Evolutionary conservation across 2,888 invertebrate species (phyloP).

Genomic region (Pherbina coryleti): DNA sequence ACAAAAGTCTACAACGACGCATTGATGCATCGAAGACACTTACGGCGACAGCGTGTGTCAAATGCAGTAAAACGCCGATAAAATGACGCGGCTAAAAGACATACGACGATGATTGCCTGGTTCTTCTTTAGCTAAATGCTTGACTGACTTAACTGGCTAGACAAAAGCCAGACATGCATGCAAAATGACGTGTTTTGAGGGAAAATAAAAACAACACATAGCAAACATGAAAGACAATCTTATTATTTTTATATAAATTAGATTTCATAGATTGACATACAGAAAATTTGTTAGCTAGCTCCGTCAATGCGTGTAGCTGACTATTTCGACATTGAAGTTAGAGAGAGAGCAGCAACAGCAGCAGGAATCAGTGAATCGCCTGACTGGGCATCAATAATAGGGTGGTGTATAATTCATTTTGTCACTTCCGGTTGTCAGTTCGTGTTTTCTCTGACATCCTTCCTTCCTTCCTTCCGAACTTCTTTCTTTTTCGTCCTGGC

Average conservation of each 20-base stretch:
- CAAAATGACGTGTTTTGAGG: background rate
- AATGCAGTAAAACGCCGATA: background rate
- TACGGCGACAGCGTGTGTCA: background rate
- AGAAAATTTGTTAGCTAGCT: background rate
- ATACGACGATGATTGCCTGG: background rate
- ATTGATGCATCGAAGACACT: background rate
- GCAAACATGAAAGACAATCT: slow-evolving; percentile 17
- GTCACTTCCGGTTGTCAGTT: slow-evolving; percentile 39
- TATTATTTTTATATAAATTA: slow-evolving; percentile 35
- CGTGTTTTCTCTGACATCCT: slow-evolving; percentile 26
- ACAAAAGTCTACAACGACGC: background rate
- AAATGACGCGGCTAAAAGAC: background rate
- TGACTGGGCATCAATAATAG: background rate
- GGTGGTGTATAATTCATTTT: slow-evolving; percentile 36
- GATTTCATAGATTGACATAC: slow-evolving; percentile 11
- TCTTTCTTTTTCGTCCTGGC: background rate
- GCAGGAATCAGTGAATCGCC: background rate
- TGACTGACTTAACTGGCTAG: slow-evolving; percentile 9
- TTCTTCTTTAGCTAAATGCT: background rate
- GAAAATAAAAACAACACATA: background rate
- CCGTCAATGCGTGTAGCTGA: background rate
- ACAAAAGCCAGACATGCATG: slow-evolving; percentile 30
- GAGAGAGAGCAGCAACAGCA: no score
- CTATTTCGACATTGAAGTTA: background rate
- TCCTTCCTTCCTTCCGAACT: background rate